phyloP scores from a whole-genome alignment of 2,888 invertebrate species.

The Melieria omissa region DNA sequence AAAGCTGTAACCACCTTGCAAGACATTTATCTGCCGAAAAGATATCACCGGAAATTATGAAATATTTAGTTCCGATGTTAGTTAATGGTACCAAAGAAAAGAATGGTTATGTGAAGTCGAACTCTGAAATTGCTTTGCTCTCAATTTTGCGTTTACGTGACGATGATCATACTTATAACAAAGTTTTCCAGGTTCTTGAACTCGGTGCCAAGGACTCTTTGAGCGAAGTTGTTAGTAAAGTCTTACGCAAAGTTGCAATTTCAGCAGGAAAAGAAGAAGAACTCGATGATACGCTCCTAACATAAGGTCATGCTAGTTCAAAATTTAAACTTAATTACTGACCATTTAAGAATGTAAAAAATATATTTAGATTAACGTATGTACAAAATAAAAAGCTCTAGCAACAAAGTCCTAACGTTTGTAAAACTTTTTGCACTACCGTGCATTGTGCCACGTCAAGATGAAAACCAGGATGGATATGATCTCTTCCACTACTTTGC shows the following conservation, averaged over 20 bases:
- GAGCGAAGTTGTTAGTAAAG: conserved; percentile 88
- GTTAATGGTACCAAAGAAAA: conserved; percentile 99
- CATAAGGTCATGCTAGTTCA: conserved; percentile 69
- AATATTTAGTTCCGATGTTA: conserved; percentile 85
- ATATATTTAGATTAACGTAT: too few species aligned
- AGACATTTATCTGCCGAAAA: conserved; percentile 72
- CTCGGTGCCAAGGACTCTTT: conserved; percentile 89
- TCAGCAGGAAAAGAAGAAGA: conserved; percentile 91
- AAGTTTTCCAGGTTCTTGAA: conserved; percentile 82
- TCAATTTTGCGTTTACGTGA: conserved; percentile 83
- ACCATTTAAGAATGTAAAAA: too few species aligned
- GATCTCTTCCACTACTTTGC: too few species aligned
- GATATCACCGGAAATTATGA: conserved; percentile 77
- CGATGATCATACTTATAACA: conserved; percentile 79
- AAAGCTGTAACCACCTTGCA: conserved; percentile 81
- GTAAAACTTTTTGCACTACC: too few species aligned
- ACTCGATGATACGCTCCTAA: conserved; percentile 89
- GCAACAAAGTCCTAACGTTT: too few species aligned
- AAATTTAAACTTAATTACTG: too few species aligned
- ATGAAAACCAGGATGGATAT: too few species aligned
- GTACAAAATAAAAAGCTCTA: not conserved
- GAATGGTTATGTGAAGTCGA: conserved; percentile 93
- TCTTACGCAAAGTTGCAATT: conserved; percentile 78
- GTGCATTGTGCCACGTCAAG: too few species aligned
- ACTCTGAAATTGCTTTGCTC: conserved; percentile 92